Percentiles rank a stretch among this genome's conserved stretches.
Conservation (phyloP, 1,140 invertebrate genomes). For the Cardiocondyla obscurior region DNA sequence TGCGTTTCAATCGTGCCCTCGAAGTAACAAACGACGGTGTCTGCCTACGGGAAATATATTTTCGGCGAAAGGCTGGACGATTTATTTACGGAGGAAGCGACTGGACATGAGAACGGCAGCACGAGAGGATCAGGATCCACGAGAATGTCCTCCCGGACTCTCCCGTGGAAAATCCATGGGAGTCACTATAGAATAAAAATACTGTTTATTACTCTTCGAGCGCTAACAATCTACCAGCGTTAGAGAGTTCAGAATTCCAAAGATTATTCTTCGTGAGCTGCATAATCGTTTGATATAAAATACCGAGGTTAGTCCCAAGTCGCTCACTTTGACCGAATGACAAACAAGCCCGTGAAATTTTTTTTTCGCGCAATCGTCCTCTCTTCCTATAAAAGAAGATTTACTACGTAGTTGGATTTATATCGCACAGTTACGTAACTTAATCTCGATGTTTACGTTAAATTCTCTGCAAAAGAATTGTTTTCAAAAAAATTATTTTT, state of each 20-base stretch:
- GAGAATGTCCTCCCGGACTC: neutral
- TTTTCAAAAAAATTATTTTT: neutral
- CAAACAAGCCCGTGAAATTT: too few relatives aligned
- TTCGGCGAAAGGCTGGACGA: slow-evolving; percentile 32
- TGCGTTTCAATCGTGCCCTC: slow-evolving; percentile 50
- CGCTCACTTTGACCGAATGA: too few relatives aligned
- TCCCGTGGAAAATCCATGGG: slow-evolving; percentile 6
- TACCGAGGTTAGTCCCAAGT: neutral
- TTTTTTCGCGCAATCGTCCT: neutral
- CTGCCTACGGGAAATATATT: slow-evolving; percentile 48
- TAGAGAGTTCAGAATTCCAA: neutral
- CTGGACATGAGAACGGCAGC: neutral
- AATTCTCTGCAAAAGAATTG: neutral
- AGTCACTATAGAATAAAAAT: slow-evolving; percentile 5
- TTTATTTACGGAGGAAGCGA: slow-evolving; percentile 33
- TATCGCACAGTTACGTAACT: neutral
- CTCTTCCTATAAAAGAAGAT: neutral
- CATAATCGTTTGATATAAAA: neutral
- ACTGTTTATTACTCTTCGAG: neutral
- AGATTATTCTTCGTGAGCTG: neutral
- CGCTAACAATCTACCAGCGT: neutral
- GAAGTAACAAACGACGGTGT: slow-evolving; percentile 53
- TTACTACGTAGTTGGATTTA: neutral
- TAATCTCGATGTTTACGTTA: neutral
- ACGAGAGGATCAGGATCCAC: slow-evolving; percentile 17